Conservation (phyloP, 2,888 invertebrate genomes). For the Drosophila koepferae region DNA sequence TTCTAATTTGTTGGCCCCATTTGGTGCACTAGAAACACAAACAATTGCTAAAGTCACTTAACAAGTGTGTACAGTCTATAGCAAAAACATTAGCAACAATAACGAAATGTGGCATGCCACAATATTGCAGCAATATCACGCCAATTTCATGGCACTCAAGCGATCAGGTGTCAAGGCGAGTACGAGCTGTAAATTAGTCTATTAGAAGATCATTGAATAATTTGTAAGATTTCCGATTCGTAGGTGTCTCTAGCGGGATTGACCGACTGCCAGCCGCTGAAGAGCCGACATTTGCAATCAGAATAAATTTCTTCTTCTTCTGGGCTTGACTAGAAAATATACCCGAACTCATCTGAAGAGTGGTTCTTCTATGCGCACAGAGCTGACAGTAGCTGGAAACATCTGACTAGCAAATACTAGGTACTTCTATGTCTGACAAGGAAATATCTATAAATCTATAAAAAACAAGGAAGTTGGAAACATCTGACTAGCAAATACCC, state of each 20-base stretch:
- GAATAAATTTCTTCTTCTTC: no score
- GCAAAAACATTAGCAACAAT: constrained; percentile 4
- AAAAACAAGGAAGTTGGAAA: background rate
- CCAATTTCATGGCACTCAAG: no score
- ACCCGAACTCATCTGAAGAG: background rate
- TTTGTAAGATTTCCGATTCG: background rate
- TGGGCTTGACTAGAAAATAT: no score
- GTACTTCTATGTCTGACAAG: no score
- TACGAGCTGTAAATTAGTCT: background rate
- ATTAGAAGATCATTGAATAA: background rate
- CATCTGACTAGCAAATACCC: background rate
- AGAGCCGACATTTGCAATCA: no score
- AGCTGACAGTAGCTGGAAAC: no score
- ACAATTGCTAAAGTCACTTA: constrained; percentile 31
- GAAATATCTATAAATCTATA: no score
- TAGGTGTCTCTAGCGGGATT: background rate
- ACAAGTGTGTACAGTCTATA: constrained; percentile 18
- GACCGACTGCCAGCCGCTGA: no score
- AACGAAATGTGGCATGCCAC: constrained; percentile 15
- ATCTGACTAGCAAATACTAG: no score
- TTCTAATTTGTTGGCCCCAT: constrained; percentile 25
- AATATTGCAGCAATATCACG: background rate
- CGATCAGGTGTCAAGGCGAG: constrained; percentile 1
- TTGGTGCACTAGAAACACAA: constrained; percentile 31
- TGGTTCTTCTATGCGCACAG: no score